Conservation (phyloP, 2,113 vertebrate species). For the Ciconia maguari region DNA sequence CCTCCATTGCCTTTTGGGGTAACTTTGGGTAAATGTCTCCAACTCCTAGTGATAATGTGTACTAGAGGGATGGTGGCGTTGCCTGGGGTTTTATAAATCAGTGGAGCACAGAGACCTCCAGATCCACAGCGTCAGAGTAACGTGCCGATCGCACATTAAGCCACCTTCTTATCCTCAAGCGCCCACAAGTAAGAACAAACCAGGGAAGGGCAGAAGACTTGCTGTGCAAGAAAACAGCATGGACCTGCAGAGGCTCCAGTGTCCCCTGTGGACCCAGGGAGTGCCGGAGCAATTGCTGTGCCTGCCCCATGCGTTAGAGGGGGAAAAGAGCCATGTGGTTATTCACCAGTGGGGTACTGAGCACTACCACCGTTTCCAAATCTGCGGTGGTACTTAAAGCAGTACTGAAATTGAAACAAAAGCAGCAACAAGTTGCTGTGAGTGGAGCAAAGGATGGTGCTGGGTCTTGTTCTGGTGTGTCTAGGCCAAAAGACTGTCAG, state of each 20-base stretch:
- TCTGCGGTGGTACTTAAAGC: accelerated
- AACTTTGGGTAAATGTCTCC: not conserved
- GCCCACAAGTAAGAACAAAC: not conserved
- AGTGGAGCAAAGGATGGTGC: not conserved
- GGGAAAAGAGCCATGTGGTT: not conserved
- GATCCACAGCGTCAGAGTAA: not conserved
- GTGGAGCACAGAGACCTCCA: not conserved
- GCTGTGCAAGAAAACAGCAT: not conserved
- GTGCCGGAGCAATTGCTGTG: not conserved
- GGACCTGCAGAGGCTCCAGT: not conserved
- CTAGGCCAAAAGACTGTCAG: not conserved
- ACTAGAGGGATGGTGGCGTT: not conserved
- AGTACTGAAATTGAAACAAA: not conserved
- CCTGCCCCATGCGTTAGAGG: too few species aligned
- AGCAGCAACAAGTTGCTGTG: not conserved
- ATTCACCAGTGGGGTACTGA: not conserved
- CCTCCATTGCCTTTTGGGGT: not conserved
- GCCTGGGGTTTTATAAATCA: not conserved
- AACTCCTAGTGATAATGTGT: not conserved
- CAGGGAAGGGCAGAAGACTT: not conserved
- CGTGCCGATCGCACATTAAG: accelerated
- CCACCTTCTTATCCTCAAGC: not conserved
- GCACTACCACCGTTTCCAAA: accelerated
- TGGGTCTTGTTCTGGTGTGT: not conserved
- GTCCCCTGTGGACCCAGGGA: not conserved